phyloP scores from a whole-genome alignment of 37 sponge, comb jelly and placozoan genomes.

The Eunapius fragilis region DNA sequence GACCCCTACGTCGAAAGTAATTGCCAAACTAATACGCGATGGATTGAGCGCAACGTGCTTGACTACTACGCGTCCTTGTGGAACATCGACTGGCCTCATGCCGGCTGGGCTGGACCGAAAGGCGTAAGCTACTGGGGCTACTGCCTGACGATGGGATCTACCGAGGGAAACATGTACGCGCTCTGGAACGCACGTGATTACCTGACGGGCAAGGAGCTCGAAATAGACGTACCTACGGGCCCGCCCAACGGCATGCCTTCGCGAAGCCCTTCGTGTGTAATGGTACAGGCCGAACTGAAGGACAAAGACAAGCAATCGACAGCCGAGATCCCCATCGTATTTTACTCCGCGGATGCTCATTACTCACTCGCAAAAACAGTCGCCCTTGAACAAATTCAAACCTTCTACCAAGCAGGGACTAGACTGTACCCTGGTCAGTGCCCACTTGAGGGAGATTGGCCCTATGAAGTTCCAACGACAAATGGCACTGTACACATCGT shows the following conservation, averaged over 20 bases:
- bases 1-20: slow-evolving; percentile 3
- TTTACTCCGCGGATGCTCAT: slow-evolving; percentile 25
- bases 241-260: no score
- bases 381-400: background rate
- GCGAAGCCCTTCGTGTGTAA: background rate
- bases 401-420: slow-evolving; percentile 18
- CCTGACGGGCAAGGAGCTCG: slow-evolving; percentile 18
- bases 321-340: slow-evolving; percentile 7
- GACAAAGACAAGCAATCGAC: background rate
- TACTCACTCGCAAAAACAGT: slow-evolving; percentile 13
- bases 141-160: slow-evolving; percentile 14
- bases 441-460: slow-evolving; percentile 4
- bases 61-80: slow-evolving; percentile 46
- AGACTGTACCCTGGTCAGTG: background rate
- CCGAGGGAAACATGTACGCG: slow-evolving; percentile 28
- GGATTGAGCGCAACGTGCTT: slow-evolving; percentile 36
- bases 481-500: slow-evolving; percentile 16
- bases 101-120: background rate
- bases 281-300: background rate
- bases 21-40: background rate
- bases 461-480: background rate
- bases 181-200: slow-evolving; percentile 43
- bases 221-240: background rate
- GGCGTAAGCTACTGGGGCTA: slow-evolving; percentile 43
- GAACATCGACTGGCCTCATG: slow-evolving; percentile 42